Evolutionary conservation across 2,113 vertebrate genomes (phyloP).

Genomic region (Poecilia latipinna): DNA sequence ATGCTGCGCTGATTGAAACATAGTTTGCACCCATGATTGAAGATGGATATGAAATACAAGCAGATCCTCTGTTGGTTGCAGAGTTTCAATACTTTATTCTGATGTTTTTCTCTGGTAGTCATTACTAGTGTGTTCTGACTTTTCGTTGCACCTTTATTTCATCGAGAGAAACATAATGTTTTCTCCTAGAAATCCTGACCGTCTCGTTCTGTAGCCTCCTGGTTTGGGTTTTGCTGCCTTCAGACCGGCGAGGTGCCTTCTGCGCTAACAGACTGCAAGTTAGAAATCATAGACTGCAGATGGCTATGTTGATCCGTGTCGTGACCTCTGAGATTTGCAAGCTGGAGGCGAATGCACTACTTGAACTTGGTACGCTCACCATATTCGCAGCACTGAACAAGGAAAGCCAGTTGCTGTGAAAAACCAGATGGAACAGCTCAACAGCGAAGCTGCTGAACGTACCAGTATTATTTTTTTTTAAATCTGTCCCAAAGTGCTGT

Average conservation of each 20-base stretch:
- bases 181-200: no score
- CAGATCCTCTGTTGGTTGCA: neutral
- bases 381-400: neutral
- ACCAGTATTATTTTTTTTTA: neutral
- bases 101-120: no score
- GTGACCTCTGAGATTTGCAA: neutral
- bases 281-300: neutral
- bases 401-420: neutral
- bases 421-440: neutral
- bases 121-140: no score
- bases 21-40: neutral
- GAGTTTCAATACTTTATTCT: no score
- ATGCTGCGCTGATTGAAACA: neutral
- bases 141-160: neutral
- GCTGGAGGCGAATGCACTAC: neutral
- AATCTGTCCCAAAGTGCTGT: neutral
- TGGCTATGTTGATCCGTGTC: neutral
- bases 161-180: no score
- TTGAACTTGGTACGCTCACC: neutral
- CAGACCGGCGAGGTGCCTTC: no score
- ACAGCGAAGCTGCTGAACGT: neutral
- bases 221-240: no score
- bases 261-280: no score
- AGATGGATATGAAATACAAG: neutral
- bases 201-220: no score